A percentile compares a stretch with the other conserved stretches of the same genome.
phyloP scores from a whole-genome alignment of 2,113 vertebrate species.

The Craseonycteris thonglongyai region DNA sequence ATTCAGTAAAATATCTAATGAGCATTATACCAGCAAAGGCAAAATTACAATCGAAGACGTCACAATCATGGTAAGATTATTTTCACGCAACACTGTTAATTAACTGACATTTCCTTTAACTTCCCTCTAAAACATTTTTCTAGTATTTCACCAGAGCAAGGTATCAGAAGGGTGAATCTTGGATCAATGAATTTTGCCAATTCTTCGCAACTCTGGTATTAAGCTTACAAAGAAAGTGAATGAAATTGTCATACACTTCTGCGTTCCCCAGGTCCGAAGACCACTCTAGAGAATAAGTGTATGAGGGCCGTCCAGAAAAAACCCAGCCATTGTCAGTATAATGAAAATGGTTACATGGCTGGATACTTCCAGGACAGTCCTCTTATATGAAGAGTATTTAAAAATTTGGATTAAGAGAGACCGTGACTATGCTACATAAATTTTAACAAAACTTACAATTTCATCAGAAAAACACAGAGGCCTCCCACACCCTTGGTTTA shows the following conservation, averaged over 20 bases:
- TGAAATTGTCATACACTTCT: neutral
- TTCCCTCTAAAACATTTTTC: neutral
- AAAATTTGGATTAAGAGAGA: constrained; percentile 3
- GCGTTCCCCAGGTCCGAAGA: neutral
- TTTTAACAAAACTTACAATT: neutral
- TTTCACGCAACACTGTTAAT: neutral
- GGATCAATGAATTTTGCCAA: neutral
- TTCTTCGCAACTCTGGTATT: neutral
- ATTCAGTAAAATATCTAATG: constrained; percentile 13
- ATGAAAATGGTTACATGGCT: too few species aligned
- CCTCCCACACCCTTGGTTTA: neutral
- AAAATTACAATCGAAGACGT: constrained; percentile 33
- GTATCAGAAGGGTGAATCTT: neutral
- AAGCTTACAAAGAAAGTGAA: neutral
- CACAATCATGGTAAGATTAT: neutral
- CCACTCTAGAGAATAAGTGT: neutral
- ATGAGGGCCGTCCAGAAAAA: too few species aligned
- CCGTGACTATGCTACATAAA: neutral
- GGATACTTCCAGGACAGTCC: too few species aligned
- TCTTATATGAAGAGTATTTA: neutral
- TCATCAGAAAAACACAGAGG: neutral
- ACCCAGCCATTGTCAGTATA: too few species aligned
- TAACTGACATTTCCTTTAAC: constrained; percentile 1
- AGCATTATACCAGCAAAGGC: neutral
- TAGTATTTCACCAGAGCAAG: neutral